Percentiles rank a stretch among this genome's conserved stretches.
Conservation (phyloP, 2,888 invertebrate genomes). For the Tholera decimalis region DNA sequence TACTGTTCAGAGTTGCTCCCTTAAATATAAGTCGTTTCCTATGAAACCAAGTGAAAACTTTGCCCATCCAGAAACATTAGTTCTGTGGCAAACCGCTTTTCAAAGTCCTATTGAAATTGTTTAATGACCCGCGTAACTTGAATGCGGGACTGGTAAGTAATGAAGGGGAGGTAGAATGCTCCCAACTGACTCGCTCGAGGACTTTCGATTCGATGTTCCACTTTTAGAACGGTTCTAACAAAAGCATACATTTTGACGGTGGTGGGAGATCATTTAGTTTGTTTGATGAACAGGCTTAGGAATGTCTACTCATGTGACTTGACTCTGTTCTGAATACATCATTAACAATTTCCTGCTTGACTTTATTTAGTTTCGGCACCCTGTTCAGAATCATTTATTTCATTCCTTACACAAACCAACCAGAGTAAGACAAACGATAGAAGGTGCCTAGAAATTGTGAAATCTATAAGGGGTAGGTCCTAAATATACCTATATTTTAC, state of each 20-base stretch:
- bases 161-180: conserved; percentile 64
- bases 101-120: conserved; percentile 73
- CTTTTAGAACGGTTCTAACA: conserved; percentile 37
- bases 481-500: background rate
- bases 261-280: conserved; percentile 12
- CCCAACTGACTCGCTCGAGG: conserved; percentile 56
- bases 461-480: background rate
- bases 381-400: background rate
- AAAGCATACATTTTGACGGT: conserved; percentile 24
- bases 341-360: background rate
- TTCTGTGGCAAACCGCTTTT: conserved; percentile 61
- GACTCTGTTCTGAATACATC: background rate
- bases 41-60: background rate
- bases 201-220: conserved; percentile 58
- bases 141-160: conserved; percentile 70
- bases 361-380: background rate
- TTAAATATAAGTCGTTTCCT: conserved; percentile 1
- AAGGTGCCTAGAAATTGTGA: background rate
- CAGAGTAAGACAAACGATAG: background rate
- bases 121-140: conserved; percentile 75
- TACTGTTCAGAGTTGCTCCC: background rate
- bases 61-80: conserved; percentile 49
- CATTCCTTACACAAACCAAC: background rate
- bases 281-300: conserved; percentile 9
- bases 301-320: background rate